Conservation (phyloP, 2,888 invertebrate genomes). For the Automeris io region DNA sequence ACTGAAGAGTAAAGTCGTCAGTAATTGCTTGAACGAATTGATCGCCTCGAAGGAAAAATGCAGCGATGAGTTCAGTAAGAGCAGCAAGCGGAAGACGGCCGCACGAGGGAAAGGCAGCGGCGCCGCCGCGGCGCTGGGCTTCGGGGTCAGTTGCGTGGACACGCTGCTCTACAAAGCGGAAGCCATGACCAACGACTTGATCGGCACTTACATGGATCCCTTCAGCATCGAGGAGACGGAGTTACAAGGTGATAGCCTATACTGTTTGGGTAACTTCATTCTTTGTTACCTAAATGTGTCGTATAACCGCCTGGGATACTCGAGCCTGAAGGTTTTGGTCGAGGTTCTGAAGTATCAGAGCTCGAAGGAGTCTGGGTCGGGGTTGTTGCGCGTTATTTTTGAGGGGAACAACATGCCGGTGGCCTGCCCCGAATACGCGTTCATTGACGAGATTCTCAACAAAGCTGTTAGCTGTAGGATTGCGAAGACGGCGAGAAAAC, state of each 20-base stretch:
- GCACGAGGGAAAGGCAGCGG: slow-evolving; percentile 2
- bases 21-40: slow-evolving; percentile 11
- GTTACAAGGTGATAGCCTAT: slow-evolving; percentile 9
- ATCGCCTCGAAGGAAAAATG: slow-evolving; percentile 4
- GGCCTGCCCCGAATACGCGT: slow-evolving; percentile 14
- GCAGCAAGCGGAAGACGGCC: background rate
- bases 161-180: slow-evolving; percentile 13
- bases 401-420: slow-evolving; percentile 23
- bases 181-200: slow-evolving; percentile 12
- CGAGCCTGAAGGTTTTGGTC: slow-evolving; percentile 13
- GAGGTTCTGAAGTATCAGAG: slow-evolving; percentile 19
- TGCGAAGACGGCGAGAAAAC: background rate
- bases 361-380: slow-evolving; percentile 9
- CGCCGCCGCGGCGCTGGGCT: background rate
- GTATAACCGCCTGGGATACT: slow-evolving; percentile 22
- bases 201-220: slow-evolving; percentile 18
- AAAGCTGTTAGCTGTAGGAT: background rate
- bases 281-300: slow-evolving; percentile 24
- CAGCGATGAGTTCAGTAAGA: background rate
- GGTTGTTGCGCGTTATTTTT: slow-evolving; percentile 21
- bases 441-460: slow-evolving; percentile 15
- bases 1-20: slow-evolving; percentile 10
- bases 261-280: slow-evolving; percentile 21
- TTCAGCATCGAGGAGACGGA: slow-evolving; percentile 18
- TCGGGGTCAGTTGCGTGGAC: background rate